phyloP scores from a whole-genome alignment of 1,140 invertebrate species.

The Macrotrachela quadricornifera region DNA sequence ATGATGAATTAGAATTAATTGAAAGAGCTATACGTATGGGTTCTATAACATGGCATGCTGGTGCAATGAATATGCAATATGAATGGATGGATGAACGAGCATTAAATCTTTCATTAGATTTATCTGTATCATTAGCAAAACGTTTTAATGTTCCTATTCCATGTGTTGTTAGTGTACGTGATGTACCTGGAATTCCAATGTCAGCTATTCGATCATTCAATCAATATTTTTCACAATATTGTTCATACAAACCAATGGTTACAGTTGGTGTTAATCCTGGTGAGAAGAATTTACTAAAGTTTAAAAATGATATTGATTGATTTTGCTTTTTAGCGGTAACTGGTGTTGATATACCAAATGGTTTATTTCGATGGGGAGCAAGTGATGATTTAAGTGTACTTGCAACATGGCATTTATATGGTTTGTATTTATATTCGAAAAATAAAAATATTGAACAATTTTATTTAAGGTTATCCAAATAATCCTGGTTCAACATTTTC shows the following conservation, averaged over 20 bases:
- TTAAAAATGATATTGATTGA: too few species aligned
- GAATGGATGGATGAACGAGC: constrained; percentile 13
- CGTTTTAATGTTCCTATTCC: constrained; percentile 13
- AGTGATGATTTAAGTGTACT: too few species aligned
- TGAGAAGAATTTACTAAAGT: too few species aligned
- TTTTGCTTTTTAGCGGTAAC: too few species aligned
- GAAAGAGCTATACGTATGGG: constrained; percentile 13
- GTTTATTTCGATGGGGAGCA: too few species aligned
- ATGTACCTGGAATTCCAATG: constrained; percentile 16
- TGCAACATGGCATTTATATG: too few species aligned
- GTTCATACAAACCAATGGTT: constrained; percentile 8
- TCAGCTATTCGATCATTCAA: too few species aligned
- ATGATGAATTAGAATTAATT: constrained; percentile 9
- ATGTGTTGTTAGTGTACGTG: constrained; percentile 16
- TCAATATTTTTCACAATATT: too few species aligned
- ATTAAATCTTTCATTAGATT: constrained; percentile 14
- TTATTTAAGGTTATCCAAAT: constrained; percentile 10
- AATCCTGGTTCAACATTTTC: constrained; percentile 9
- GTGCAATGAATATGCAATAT: constrained; percentile 22
- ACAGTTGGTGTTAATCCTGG: constrained; percentile 19
- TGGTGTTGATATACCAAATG: too few species aligned
- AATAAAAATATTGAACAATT: too few species aligned
- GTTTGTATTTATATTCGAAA: too few species aligned
- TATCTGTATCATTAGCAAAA: constrained; percentile 13
- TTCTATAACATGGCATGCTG: constrained; percentile 18